Evolutionary conservation across 2,113 vertebrate species (phyloP), one percentile per base, ranked within the genome.

Genomic region (Anser brachyrhynchus): DNA sequence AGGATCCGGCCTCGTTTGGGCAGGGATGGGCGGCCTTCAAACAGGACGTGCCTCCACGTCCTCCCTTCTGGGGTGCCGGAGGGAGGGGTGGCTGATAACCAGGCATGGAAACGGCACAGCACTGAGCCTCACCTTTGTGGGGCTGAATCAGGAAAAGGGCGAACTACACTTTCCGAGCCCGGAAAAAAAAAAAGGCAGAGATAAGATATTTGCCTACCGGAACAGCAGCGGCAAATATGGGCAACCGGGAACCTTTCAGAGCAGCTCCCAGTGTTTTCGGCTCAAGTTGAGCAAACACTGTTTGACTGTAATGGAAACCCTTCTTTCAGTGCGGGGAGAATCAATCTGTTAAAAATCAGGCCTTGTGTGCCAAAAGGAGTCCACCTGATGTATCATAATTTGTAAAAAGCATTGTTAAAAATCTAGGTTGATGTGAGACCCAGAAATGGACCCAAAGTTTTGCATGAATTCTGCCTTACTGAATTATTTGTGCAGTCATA

Each of bases 1-100:
- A 62, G 92, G 80, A 96, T 90, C 89, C 3, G 1, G 87, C 77
- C 95, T 66, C 78, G 87, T 84, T 77, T 22, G n/a, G 92, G 76
- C 57, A 90, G 96, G 97, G 96, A 96, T 95, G 95, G 96, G 93
- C 93, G 65, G 93, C 80, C 97, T 96, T 97, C 95, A 95, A 97
- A 97, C 97, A 98, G 98, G 97, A 98, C 94, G 11, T 95, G 87
- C 93, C 93, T 96, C 88, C 14, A 44, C 1, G 41, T 82, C 74
- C 83, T 92, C 71, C 94, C 74, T 97, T 97, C 97, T 96, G 96
- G 91, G 95, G 89, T 95, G 92, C 90, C 93, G 0, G 2, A 93
- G 94, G 97, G 97, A 96, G 97, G 91, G 89, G 90, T 73, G 77
- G 87, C 76, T 84, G 96, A 97, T 97, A 97, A 97, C 67, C 67